Base-by-base conservation (phyloP, 2,797 vertebrate species). In the Propithecus perrieri region DNA sequence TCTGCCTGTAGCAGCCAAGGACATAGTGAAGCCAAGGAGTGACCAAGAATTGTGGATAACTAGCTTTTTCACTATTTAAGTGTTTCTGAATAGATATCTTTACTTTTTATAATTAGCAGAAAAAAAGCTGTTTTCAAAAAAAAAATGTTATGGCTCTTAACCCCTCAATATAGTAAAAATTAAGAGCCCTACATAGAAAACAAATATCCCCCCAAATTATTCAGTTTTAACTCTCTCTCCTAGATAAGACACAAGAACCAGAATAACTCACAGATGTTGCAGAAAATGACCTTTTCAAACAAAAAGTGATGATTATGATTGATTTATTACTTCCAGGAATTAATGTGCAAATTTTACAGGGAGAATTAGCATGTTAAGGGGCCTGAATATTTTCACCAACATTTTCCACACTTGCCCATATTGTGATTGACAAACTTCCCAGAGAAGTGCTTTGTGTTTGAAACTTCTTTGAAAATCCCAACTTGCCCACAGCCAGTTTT, bases 261-360 rank as follows among this genome's bases (percentile, higher is more conserved):
- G n/a, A 93, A 69, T 33, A 43, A 55, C 48, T 88, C 46, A 76
- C 18, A 67, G 43, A 89, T 13, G 4, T 30, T 71, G 22, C 48
- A 81, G 38, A 92, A 96, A 78, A 76, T 5, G 61, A 81, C n/a
- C 14, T 86, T 84, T 93, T 67, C 72, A 95, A 83, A 93, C 75
- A 48, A 46, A 83, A 92, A 85, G n/a, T 50, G n/a, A 48, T 74
- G 9, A 43, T 79, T 69, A 30, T 33, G 12, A 50, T 14, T 8
- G 35, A 17, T 55, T 10, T 81, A 20, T 61, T 87, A n/a, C 55
- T 86, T 92, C 65, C 35, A 91, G 71, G 22, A 96, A 78, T 84
- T 53, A 79, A 26, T 30, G 22, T 89, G 55, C 10, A 61, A 83
- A 38, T 75, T 26, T 59, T 69, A 22, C 10, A 48, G 41, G 20